Evolutionary conservation across 2,797 vertebrate species (phyloP), one percentile per base, ranked within the genome.

Genomic region (Carapus acus): DNA sequence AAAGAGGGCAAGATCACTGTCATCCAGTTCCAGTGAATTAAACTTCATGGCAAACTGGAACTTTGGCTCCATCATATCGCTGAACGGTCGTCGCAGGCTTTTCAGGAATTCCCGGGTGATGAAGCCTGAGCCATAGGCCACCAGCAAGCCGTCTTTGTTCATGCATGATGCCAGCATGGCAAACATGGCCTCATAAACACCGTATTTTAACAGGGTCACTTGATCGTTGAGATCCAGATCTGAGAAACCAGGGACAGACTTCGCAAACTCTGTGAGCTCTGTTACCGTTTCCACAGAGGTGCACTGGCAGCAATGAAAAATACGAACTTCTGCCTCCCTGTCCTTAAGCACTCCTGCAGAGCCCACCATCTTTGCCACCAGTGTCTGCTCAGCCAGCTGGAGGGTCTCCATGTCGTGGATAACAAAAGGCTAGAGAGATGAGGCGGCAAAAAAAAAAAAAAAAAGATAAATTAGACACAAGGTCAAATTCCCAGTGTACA

Each of bases 21-120:
- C 96, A 1, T 98, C 94, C 73, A 99, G 83, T 62, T 94, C 93
- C 77, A 99, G 81, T 0, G 91, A 85, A 0, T 99, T 99, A 78
- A 98, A 99, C 82, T 91, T 94, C 90, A 93, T 95, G 29, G 96
- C 95, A 27, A 98, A 99, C 73, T 97, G 93, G 70, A 99, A 99
- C 84, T 98, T 99, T 0, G 95, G 94, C 71, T 99, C 96, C 92
- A 99, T 93, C 86, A 99, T 97, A 14, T 97, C 94, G 15, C 96
- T 96, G 69, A 98, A 95, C 0, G 96, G 96, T 46, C 93, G 91
- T 39, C 96, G 85, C 33, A 98, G 86, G 71, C 93, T 95, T 69
- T 97, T 98, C 27, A 99, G 88, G 81, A 99, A 99, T 62, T 99
- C 96, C 0, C 96, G 88, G 0, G 96, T 99, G 73, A 99, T 93